Conservation (phyloP, 1,140 invertebrate genomes). For the Tyrophagus putrescentiae region DNA sequence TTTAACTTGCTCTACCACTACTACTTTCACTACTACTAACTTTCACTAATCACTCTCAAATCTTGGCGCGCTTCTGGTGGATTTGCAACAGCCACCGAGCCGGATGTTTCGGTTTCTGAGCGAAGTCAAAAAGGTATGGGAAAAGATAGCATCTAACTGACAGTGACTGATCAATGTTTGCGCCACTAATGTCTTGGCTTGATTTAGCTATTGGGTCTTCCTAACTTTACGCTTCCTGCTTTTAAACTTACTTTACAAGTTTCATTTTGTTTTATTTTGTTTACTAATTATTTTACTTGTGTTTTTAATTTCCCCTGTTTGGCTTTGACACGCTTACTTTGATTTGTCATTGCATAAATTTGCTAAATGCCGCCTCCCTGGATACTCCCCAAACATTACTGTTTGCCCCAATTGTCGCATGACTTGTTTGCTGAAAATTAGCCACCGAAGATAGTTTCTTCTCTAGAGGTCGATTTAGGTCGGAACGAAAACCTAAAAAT, state of each 20-base stretch:
- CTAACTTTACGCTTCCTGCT: neutral
- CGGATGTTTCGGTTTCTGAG: conserved; percentile 5
- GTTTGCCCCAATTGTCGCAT: conserved; percentile 2
- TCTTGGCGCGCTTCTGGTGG: neutral
- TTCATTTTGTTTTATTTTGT: neutral
- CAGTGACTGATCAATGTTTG: neutral
- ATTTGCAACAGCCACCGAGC: neutral
- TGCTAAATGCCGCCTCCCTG: neutral
- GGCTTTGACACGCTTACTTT: neutral
- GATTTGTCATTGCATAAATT: neutral
- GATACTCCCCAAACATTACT: neutral
- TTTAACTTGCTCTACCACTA: neutral
- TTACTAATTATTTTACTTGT: conserved; percentile 8
- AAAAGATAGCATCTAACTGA: neutral
- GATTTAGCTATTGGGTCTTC: neutral
- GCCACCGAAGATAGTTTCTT: conserved; percentile 23
- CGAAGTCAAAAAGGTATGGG: conserved; percentile 13
- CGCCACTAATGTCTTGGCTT: neutral
- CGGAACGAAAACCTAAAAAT: conserved; percentile 19
- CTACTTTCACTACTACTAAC: neutral
- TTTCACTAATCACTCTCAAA: neutral
- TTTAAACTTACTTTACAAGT: neutral
- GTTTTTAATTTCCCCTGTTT: conserved; percentile 8
- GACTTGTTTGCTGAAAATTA: conserved; percentile 13
- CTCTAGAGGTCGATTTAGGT: conserved; percentile 14